A percentile compares a stretch with the other conserved stretches of the same genome.
Evolutionary conservation across 2,797 vertebrate genomes (phyloP).

Genomic region (Sarcoramphus papa): DNA sequence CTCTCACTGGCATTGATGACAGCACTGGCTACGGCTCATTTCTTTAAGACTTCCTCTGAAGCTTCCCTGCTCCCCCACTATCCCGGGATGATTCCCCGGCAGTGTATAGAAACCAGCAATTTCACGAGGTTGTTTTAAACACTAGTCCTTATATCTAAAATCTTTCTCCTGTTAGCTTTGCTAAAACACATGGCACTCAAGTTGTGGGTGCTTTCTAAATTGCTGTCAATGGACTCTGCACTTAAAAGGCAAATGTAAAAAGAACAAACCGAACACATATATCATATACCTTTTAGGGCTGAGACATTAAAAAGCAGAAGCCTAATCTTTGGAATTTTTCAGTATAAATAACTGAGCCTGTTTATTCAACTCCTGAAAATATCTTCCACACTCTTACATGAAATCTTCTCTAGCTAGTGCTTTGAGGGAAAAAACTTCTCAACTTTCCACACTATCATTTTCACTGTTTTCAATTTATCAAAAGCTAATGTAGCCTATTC

Average conservation of each 20-base stretch:
- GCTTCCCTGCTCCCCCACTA: not conserved
- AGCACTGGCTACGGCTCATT: not conserved
- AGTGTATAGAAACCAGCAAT: not conserved
- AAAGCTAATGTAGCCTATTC: not conserved
- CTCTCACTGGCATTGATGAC: not conserved
- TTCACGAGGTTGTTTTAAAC: not conserved
- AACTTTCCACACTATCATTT: not conserved
- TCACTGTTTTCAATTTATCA: not conserved
- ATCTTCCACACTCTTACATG: not conserved
- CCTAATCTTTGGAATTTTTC: slow-evolving; percentile 48
- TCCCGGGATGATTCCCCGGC: rapidly evolving
- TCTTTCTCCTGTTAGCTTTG: not conserved
- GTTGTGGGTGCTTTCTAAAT: not conserved
- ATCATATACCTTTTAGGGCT: slow-evolving; percentile 18
- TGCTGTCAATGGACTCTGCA: not conserved
- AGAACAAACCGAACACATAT: not conserved
- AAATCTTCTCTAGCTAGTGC: not conserved
- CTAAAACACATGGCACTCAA: slow-evolving; percentile 20
- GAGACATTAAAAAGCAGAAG: slow-evolving; percentile 34
- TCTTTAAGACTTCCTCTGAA: not conserved
- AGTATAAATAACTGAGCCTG: slow-evolving; percentile 21
- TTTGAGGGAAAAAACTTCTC: not conserved
- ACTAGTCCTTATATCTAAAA: not conserved
- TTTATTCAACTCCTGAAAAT: slow-evolving; percentile 4
- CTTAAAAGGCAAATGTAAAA: slow-evolving; percentile 2